phyloP scores from a whole-genome alignment of 64 coral and sea anemone genomes.

The Stichodactyla helianthus region DNA sequence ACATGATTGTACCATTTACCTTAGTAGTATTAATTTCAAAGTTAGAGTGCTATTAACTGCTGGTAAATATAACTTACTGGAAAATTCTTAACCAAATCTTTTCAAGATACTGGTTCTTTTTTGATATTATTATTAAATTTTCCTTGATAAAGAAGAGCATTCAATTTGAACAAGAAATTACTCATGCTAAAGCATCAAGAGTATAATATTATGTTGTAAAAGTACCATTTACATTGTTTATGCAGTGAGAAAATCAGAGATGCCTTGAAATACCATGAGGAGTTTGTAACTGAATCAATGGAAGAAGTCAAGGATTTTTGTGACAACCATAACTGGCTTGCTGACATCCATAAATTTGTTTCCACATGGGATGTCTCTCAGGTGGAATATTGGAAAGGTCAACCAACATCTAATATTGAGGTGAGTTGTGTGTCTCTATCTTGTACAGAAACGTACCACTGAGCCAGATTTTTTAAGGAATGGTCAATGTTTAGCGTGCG shows the following conservation, averaged over 20 bases:
- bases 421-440: background rate
- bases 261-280: slow-evolving; percentile 43
- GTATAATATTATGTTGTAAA: too few relatives aligned
- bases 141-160: too few relatives aligned
- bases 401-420: slow-evolving; percentile 78
- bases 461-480: too few relatives aligned
- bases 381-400: slow-evolving; percentile 61
- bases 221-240: background rate
- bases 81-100: too few relatives aligned
- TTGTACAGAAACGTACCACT: too few relatives aligned
- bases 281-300: slow-evolving; percentile 53
- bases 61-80: too few relatives aligned
- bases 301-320: slow-evolving; percentile 84
- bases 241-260: slow-evolving; percentile 64
- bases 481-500: too few relatives aligned
- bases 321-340: slow-evolving; percentile 73
- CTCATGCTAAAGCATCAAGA: background rate
- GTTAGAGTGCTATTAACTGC: too few relatives aligned
- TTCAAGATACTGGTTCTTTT: too few relatives aligned
- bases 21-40: too few relatives aligned
- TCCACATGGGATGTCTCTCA: slow-evolving; percentile 51
- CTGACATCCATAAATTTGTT: slow-evolving; percentile 81
- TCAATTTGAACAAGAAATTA: background rate
- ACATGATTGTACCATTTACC: too few relatives aligned
- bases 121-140: too few relatives aligned